Conservation (phyloP, 2,113 vertebrate genomes). For the Vulpes ferrilata region DNA sequence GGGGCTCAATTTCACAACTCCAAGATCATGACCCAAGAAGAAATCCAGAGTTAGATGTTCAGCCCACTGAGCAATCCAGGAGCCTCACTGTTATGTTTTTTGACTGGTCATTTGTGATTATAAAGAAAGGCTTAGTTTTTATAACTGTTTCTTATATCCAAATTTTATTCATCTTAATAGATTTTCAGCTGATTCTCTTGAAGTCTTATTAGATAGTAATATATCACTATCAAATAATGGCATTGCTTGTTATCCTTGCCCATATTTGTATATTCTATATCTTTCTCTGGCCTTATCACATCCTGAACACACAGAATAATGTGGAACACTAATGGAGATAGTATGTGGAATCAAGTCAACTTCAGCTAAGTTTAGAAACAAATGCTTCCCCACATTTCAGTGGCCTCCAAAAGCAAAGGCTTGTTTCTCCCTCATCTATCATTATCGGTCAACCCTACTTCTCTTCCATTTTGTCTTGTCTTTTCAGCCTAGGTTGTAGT, state of each 20-base stretch:
- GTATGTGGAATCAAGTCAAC: neutral
- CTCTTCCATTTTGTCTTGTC: neutral
- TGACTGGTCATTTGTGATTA: neutral
- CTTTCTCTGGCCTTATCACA: neutral
- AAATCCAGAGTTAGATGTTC: neutral
- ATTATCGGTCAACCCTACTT: neutral
- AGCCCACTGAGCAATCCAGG: neutral
- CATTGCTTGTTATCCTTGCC: slow-evolving; percentile 27
- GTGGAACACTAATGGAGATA: neutral
- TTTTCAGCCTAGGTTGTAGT: neutral
- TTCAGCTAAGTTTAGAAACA: neutral
- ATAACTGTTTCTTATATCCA: neutral
- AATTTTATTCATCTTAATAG: neutral
- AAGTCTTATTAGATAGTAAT: neutral
- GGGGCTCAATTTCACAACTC: neutral
- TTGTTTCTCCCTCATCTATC: neutral
- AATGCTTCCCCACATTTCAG: neutral
- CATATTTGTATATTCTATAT: neutral
- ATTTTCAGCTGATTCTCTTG: slow-evolving; percentile 2
- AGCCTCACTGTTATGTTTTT: neutral
- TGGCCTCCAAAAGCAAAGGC: neutral
- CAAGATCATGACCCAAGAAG: neutral
- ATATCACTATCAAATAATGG: neutral
- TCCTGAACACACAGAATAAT: neutral
- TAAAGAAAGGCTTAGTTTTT: neutral